phyloP scores from a whole-genome alignment of 2,888 invertebrate genomes.

The Ennomos erosarius region DNA sequence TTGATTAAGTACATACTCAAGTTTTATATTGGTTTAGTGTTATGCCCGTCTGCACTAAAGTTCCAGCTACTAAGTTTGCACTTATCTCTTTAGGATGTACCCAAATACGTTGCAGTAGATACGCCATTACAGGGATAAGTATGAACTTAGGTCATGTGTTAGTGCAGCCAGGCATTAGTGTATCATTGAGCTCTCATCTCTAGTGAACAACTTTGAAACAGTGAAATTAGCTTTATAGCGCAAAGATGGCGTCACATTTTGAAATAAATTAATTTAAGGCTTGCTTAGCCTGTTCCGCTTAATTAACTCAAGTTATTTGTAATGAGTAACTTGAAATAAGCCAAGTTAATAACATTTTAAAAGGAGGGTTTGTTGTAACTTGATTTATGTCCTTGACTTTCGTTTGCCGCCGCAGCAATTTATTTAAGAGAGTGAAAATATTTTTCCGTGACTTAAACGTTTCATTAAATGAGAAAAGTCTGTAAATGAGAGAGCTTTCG shows the following conservation, averaged over 20 bases:
- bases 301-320: slow-evolving; percentile 25
- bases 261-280: slow-evolving; percentile 19
- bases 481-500: slow-evolving; percentile 18
- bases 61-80: too few relatives aligned
- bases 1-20: too few relatives aligned
- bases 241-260: slow-evolving; percentile 14
- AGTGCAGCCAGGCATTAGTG: too few relatives aligned
- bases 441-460: slow-evolving; percentile 34
- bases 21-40: too few relatives aligned
- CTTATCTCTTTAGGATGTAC: too few relatives aligned
- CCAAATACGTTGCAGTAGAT: too few relatives aligned
- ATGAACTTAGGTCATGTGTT: too few relatives aligned
- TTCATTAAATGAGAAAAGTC: slow-evolving; percentile 35
- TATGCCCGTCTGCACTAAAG: too few relatives aligned
- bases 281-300: slow-evolving; percentile 16
- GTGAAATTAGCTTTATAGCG: not conserved
- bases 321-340: slow-evolving; percentile 25
- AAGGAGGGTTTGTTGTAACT: slow-evolving; percentile 40
- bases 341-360: slow-evolving; percentile 38
- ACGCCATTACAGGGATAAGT: too few relatives aligned
- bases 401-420: slow-evolving; percentile 29
- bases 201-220: not conserved
- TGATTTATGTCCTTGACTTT: slow-evolving; percentile 46
- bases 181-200: not conserved
- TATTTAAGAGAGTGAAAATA: slow-evolving; percentile 37